Percentiles rank a stretch among this genome's conserved stretches.
These are phyloP conservation scores for Nilaparvata lugens DNA, from an alignment of 1,140 invertebrate genomes.

Conservation along the genomic window DNA sequence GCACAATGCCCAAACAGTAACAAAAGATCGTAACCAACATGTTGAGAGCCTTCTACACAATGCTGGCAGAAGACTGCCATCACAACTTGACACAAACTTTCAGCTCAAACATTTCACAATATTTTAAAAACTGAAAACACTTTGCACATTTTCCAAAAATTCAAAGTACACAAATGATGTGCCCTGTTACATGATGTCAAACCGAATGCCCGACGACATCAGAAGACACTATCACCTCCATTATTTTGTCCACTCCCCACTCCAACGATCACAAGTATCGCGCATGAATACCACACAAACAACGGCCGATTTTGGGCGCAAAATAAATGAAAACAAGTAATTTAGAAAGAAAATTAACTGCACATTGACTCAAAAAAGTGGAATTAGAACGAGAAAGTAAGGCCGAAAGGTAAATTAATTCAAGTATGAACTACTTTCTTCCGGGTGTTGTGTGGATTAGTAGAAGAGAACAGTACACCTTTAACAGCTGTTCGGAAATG, in stretches of 20 bases:
- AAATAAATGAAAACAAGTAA: neutral
- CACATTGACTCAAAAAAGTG: neutral
- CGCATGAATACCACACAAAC: constrained; percentile 16
- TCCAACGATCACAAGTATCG: constrained; percentile 12
- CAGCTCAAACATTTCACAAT: constrained; percentile 13
- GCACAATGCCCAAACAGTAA: constrained; percentile 23
- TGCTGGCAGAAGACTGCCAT: constrained; percentile 9
- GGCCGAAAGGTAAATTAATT: too few relatives aligned
- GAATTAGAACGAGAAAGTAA: neutral
- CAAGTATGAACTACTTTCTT: constrained; percentile 7
- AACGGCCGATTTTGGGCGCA: neutral
- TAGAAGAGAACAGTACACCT: neutral
- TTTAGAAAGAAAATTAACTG: neutral
- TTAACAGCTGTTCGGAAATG: neutral
- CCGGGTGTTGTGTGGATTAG: neutral
- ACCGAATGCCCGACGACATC: constrained; percentile 11
- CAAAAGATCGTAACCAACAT: constrained; percentile 18
- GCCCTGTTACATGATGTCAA: constrained; percentile 7
- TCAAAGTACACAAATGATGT: constrained; percentile 6
- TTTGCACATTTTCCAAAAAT: constrained; percentile 4
- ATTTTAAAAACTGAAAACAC: neutral
- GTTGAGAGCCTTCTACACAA: constrained; percentile 8
- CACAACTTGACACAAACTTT: constrained; percentile 13
- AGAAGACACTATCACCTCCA: constrained; percentile 24
- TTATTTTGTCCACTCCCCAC: constrained; percentile 17